A percentile compares a stretch with the other conserved stretches of the same genome.
Conservation (phyloP, 2,888 invertebrate genomes). For the Aplocera efformata region DNA sequence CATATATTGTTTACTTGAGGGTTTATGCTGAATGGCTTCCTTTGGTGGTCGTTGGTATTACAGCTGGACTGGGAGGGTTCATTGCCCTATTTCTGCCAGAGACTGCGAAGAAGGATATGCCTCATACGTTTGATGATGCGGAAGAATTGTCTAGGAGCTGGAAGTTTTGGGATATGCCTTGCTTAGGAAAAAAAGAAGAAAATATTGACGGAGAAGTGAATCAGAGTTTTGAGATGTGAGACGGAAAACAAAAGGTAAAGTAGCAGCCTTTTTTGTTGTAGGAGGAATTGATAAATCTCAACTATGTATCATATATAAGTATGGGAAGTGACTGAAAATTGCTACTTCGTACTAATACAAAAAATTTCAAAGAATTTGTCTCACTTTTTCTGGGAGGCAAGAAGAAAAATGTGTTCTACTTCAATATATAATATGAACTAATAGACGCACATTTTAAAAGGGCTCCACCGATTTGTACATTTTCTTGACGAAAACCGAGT, state of each 20-base stretch:
- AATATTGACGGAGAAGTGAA: constrained; percentile 27
- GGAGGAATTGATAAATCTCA: too few relatives aligned
- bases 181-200: constrained; percentile 30
- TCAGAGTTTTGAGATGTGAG: constrained; percentile 30
- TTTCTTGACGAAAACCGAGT: too few relatives aligned
- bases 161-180: constrained; percentile 51
- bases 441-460: too few relatives aligned
- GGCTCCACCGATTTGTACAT: too few relatives aligned
- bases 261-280: too few relatives aligned
- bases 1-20: constrained; percentile 57
- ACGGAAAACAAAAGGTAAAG: neutral
- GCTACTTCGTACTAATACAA: too few relatives aligned
- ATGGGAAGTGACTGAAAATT: too few relatives aligned
- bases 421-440: too few relatives aligned
- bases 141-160: constrained; percentile 46
- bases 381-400: too few relatives aligned
- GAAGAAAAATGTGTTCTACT: too few relatives aligned
- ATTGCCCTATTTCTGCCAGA: constrained; percentile 53
- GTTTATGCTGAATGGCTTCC: constrained; percentile 52
- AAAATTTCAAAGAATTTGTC: too few relatives aligned
- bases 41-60: constrained; percentile 41
- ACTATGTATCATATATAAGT: too few relatives aligned
- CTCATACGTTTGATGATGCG: constrained; percentile 62
- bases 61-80: constrained; percentile 39
- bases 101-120: constrained; percentile 57